These are phyloP conservation scores for Camponotus floridanus DNA, from an alignment of 1,140 invertebrate genomes.

Conservation along the genomic window DNA sequence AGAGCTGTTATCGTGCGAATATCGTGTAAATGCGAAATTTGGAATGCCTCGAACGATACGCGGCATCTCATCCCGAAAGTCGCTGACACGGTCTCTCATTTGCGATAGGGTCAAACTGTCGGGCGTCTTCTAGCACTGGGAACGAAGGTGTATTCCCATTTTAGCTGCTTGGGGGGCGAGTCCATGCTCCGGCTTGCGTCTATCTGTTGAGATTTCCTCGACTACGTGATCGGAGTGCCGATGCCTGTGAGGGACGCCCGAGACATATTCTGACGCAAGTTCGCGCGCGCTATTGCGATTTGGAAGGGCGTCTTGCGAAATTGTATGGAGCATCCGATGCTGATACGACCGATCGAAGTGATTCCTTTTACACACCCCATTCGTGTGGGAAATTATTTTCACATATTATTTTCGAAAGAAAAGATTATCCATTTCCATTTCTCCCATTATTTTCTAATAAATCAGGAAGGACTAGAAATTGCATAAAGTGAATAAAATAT, in stretches of 20 bases:
- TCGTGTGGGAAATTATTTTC: conserved; percentile 6
- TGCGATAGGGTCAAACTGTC: conserved; percentile 65
- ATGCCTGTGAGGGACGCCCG: conserved; percentile 43
- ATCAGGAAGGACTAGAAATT: neutral
- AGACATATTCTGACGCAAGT: conserved; percentile 55
- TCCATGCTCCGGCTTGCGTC: conserved; percentile 48
- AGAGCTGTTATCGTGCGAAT: conserved; percentile 1
- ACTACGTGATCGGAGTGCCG: conserved; percentile 65
- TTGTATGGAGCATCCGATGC: conserved; percentile 18
- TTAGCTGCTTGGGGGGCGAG: conserved; percentile 51
- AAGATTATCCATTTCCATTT: neutral
- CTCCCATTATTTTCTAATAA: neutral
- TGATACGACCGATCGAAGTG: conserved; percentile 40
- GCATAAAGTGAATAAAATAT: neutral
- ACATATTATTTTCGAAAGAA: neutral
- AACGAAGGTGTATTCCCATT: conserved; percentile 69
- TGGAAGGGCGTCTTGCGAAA: conserved; percentile 28
- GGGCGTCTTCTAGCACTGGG: conserved; percentile 41
- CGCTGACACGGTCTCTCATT: conserved; percentile 60
- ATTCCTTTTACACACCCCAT: conserved; percentile 2
- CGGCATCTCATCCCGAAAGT: conserved; percentile 53
- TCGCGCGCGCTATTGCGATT: conserved; percentile 26
- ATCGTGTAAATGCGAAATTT: conserved; percentile 19
- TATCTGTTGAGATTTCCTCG: conserved; percentile 74
- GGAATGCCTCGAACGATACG: neutral